These are phyloP conservation scores for Tyrannus savana DNA, from an alignment of 2,113 vertebrate species.

Conservation along the genomic window DNA sequence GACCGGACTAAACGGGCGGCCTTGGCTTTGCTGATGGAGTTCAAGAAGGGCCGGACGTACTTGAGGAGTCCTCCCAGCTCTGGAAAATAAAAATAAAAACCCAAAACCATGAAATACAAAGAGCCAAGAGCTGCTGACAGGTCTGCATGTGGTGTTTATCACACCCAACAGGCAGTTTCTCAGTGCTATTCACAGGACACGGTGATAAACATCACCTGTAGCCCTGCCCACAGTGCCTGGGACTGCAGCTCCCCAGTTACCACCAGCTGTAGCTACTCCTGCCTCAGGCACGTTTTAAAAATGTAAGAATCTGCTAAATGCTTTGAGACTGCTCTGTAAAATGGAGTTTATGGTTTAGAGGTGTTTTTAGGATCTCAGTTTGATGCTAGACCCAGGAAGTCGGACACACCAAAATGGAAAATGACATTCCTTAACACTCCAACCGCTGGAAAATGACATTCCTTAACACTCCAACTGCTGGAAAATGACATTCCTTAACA, in stretches of 20 bases:
- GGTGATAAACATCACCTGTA: not conserved
- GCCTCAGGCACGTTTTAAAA: not conserved
- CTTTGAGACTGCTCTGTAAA: not conserved
- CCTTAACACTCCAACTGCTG: not conserved
- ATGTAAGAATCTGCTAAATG: not conserved
- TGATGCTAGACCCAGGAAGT: not conserved
- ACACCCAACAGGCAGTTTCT: not conserved
- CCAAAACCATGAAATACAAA: not conserved
- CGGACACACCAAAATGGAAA: not conserved
- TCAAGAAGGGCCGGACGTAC: constrained; percentile 96
- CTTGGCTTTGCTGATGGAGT: constrained; percentile 94
- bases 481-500: not conserved
- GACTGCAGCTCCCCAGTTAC: not conserved
- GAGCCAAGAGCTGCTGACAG: not conserved
- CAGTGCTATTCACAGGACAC: not conserved
- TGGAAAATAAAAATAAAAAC: constrained; percentile 54
- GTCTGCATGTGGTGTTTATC: not conserved
- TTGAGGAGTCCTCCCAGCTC: constrained; percentile 98
- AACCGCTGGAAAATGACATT: not conserved
- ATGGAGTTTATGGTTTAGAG: not conserved
- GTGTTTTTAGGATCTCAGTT: not conserved
- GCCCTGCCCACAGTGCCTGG: not conserved
- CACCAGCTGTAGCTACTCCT: not conserved
- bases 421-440: not conserved
- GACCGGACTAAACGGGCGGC: constrained; percentile 94